Evolutionary conservation across 2,797 vertebrate species (phyloP).

Genomic region (Jordanella pulchra): DNA sequence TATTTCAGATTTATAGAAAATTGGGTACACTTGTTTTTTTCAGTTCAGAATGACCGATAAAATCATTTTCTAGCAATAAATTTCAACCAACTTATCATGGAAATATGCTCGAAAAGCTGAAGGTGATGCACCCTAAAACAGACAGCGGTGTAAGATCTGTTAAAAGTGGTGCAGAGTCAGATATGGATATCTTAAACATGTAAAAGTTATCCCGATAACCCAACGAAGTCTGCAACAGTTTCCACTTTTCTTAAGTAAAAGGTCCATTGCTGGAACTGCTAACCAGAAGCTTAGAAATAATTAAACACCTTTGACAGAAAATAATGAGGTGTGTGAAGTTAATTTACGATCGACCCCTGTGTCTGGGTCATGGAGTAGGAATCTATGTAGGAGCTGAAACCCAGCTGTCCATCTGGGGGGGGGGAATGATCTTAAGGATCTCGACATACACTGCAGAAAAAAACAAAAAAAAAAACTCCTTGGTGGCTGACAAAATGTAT

Average conservation of each 20-base stretch:
- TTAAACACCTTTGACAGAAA: constrained; percentile 13
- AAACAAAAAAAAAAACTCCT: constrained; percentile 19
- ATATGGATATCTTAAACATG: not conserved
- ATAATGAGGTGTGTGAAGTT: constrained; percentile 17
- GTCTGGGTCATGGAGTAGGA: constrained; percentile 44
- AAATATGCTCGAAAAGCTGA: constrained; percentile 4
- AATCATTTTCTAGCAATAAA: not conserved
- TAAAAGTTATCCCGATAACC: not conserved
- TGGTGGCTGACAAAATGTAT: constrained; percentile 1
- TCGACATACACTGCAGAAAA: constrained; percentile 19
- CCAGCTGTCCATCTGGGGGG: constrained; percentile 52
- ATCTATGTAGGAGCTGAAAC: constrained; percentile 34
- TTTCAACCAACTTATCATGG: not conserved
- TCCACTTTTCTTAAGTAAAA: not conserved
- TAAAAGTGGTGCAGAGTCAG: not conserved
- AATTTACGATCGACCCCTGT: constrained; percentile 34
- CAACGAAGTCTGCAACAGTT: not conserved
- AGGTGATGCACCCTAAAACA: constrained; percentile 14
- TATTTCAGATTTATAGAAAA: not conserved
- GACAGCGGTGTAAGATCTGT: not conserved
- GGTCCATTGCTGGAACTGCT: not conserved
- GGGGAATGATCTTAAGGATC: constrained; percentile 25
- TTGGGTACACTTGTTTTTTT: not conserved
- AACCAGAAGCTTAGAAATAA: not conserved
- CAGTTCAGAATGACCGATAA: not conserved